Evolutionary conservation across 2,888 invertebrate species (phyloP), one percentile per base, ranked within the genome.

Genomic region (Oxytorus armatus): DNA sequence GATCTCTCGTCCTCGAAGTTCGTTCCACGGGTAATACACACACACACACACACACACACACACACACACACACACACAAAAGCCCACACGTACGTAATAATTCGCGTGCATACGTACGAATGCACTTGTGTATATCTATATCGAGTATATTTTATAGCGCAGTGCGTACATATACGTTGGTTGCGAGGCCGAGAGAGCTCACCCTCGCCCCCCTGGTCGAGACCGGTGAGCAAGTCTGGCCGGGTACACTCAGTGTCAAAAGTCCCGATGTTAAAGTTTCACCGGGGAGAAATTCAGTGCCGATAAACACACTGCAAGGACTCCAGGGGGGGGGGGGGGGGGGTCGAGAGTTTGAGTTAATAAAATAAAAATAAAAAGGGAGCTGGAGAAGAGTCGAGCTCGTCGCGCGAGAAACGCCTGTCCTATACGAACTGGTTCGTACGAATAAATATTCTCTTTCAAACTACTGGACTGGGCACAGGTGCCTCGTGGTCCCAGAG

Each of bases 181-280:
- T 77, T 68, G 61, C 68, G 80, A 69, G 80, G 73, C 77, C 68
- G 72, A 68, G 75, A 75, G 79, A 42, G 72, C 73, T 77, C 80
- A 80, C 80, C 80, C 80, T 80, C 80, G 80, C 80, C 73, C 77
- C 77, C 77, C 55, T 63, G 69, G 69, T 68, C 68, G 51, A 10
- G 65, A 73, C 81, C 79, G 66, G 79, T 75, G 72, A 77, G 72
- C 63, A 70, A 77, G 83, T 83, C 83, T 82, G 82, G 82, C 81
- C 76, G 63, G 77, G 81, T 83, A 82, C 82, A 83, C 69, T 69
- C 81, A 65, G 16, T 29, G 51, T 65, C 72, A 82, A 82, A 82
- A 83, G 53, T 69, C 66, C 59, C 55, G 69, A 57, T 53, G 42
- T 49, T 33, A 21, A 11, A 23, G 53, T n/a, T n/a, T n/a, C n/a